A percentile compares a stretch with the other conserved stretches of the same genome.
phyloP scores from a whole-genome alignment of 2,888 invertebrate species.

The Macrophya alboannulata region DNA sequence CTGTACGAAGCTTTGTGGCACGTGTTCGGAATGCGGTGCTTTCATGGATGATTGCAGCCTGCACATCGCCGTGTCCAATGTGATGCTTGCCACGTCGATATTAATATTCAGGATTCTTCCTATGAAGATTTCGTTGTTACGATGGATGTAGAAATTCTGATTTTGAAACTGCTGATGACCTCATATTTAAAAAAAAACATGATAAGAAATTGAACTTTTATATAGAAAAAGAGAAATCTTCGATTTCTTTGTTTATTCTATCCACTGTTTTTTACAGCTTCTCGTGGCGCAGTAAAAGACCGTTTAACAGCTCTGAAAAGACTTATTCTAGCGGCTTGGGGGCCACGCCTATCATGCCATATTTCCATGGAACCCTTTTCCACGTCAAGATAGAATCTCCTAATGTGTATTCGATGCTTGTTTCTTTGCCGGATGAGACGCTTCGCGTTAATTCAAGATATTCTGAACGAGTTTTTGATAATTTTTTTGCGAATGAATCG shows the following conservation, averaged over 20 bases:
- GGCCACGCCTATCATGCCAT: not conserved
- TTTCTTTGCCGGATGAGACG: not conserved
- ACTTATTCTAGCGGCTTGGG: not conserved
- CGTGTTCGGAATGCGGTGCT: too few species aligned
- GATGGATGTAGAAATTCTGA: too few species aligned
- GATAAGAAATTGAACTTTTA: too few species aligned
- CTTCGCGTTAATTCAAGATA: not conserved
- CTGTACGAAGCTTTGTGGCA: too few species aligned
- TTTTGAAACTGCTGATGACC: too few species aligned
- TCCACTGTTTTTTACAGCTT: not conserved
- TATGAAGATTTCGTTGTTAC: too few species aligned
- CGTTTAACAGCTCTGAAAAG: not conserved
- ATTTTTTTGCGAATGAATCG: not conserved
- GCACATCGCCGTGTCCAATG: too few species aligned
- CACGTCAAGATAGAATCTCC: not conserved
- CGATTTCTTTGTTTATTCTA: not conserved
- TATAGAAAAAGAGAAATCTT: too few species aligned
- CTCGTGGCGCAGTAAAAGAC: not conserved
- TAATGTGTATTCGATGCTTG: not conserved
- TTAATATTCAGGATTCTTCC: too few species aligned
- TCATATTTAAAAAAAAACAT: too few species aligned
- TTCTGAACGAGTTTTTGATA: not conserved
- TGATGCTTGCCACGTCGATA: too few species aligned
- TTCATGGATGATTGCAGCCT: too few species aligned
- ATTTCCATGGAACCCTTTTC: constrained; percentile 9